Conservation (phyloP, 2,113 vertebrate species). For the Cricetomys ansorgei region DNA sequence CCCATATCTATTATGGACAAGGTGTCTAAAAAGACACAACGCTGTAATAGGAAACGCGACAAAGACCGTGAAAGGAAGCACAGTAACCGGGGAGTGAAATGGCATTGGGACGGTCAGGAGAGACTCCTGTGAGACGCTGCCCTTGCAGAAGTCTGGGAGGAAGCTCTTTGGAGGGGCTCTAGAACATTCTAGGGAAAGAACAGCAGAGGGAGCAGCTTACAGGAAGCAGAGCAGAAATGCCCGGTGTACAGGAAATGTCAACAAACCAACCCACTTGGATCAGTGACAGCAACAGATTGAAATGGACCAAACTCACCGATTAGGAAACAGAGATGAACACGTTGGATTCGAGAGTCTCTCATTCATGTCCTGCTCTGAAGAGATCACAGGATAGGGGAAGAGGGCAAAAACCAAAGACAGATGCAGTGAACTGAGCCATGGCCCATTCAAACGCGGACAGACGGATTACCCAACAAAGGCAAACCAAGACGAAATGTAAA, state of each 20-base stretch:
- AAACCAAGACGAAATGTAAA: not conserved
- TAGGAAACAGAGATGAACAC: not conserved
- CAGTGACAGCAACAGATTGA: constrained; percentile 1
- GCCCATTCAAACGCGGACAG: not conserved
- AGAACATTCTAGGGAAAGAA: not conserved
- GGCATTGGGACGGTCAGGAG: not conserved
- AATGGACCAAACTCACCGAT: not conserved
- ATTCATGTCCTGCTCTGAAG: not conserved
- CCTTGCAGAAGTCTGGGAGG: not conserved
- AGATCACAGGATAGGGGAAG: no score
- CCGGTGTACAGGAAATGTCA: not conserved
- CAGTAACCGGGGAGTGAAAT: no score
- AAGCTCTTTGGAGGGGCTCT: not conserved
- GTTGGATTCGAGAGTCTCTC: not conserved
- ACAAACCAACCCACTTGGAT: not conserved
- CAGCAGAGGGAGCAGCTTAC: not conserved
- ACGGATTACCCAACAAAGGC: not conserved
- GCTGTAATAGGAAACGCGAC: no score
- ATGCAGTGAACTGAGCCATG: not conserved
- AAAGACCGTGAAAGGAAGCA: not conserved
- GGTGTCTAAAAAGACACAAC: not conserved
- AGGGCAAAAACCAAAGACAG: not conserved
- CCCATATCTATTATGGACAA: not conserved
- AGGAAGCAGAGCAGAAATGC: not conserved
- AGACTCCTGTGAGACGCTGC: not conserved